Base-by-base conservation (phyloP, 2,797 vertebrate species). In the Huso huso region DNA sequence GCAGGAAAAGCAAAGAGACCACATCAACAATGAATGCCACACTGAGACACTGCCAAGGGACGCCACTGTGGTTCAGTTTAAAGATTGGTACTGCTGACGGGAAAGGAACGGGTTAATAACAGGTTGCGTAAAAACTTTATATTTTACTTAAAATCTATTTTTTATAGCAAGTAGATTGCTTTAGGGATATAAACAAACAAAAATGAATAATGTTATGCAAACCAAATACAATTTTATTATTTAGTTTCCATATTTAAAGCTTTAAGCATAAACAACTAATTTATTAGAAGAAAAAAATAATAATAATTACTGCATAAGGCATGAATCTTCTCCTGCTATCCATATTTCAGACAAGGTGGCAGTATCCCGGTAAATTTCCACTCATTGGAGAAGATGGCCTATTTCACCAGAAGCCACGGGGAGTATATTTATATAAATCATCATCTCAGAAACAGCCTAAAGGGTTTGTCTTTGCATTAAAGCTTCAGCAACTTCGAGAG, bases 381-480 rank as follows among this genome's bases (percentile, higher is more conserved):
- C 61, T 62, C 61, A 9, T 62, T 62, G 18, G 60, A 62, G 15
- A 62, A 62, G 60, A 64, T 63, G 48, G 13, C 48, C 13, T 69
- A 37, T 64, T 69, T 64, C 53, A 10, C 67, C 48, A 49, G n/a
- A 59, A 50, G 61, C 61, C 49, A 10, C 10, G 12, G 67, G 68
- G 68, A 70, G 51, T 53, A 61, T 49, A 61, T 55, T 64, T 62
- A 51, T 62, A 62, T 66, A 70, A 70, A 62, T 53, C 64, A 62
- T 52, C 48, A 48, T 66, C 51, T 64, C 63, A 55, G 48, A 66
- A 48, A 55, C 48, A 61, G 51, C 68, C 37, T 49, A 58, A 51
- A 68, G 53, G 53, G 61, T 64, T 69, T 64, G 18, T 64, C 50
- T 9, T 58, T 64, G 62, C 53, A 63, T 63, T 12, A 64, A 69